phyloP scores from a whole-genome alignment of 2,797 vertebrate genomes.

The Carcharodon carcharias region DNA sequence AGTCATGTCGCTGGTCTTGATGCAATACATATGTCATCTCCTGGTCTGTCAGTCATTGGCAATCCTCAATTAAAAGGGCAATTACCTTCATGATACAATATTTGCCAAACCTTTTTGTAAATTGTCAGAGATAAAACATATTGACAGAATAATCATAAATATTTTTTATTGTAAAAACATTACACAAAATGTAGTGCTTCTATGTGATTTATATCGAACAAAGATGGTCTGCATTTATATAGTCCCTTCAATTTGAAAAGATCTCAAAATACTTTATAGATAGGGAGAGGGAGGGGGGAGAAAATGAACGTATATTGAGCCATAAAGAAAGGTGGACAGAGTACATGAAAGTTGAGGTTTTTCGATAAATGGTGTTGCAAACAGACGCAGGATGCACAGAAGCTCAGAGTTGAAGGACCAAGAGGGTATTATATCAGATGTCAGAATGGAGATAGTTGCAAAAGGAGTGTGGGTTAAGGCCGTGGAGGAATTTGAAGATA shows the following conservation, averaged over 20 bases:
- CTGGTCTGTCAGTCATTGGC: not conserved
- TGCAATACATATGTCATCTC: not conserved
- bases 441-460: not conserved
- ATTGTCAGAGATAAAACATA: not conserved
- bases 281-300: not conserved
- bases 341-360: not conserved
- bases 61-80: not conserved
- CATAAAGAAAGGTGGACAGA: not conserved
- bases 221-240: not conserved
- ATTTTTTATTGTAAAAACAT: not conserved
- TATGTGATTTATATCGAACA: not conserved
- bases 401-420: not conserved
- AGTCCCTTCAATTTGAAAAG: not conserved
- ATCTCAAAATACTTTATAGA: not conserved
- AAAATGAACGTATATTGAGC: not conserved
- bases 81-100: not conserved
- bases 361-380: not conserved
- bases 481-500: not conserved
- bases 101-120: not conserved
- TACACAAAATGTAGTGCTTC: not conserved
- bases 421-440: not conserved
- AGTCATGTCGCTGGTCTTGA: not conserved
- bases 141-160: not conserved
- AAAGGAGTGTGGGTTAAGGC: not conserved
- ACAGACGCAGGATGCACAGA: not conserved